Conservation (phyloP, 2,113 vertebrate species). For the Hippocampus zosterae region DNA sequence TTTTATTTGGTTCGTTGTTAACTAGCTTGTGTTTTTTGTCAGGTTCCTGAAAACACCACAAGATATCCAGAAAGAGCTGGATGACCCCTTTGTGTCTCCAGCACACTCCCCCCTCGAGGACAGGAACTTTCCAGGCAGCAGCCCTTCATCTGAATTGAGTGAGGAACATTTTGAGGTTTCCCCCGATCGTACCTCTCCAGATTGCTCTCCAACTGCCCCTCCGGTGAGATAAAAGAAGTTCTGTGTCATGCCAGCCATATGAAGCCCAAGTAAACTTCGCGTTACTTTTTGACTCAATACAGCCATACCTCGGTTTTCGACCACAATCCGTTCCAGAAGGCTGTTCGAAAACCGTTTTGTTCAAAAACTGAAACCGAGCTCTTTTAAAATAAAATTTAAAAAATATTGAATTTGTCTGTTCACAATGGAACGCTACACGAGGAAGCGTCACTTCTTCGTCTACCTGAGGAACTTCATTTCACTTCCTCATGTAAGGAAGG, state of each 20-base stretch:
- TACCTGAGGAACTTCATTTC: no score
- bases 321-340: no score
- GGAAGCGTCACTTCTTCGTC: no score
- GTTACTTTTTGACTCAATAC: no score
- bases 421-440: no score
- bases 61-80: slow-evolving; percentile 62
- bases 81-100: slow-evolving; percentile 57
- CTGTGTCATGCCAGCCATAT: background rate
- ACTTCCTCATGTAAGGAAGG: no score
- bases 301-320: no score
- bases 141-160: slow-evolving; percentile 52
- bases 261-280: no score
- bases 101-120: slow-evolving; percentile 44
- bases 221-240: slow-evolving; percentile 20
- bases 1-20: background rate
- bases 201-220: slow-evolving; percentile 20
- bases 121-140: slow-evolving; percentile 56
- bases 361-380: no score
- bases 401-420: no score
- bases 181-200: slow-evolving; percentile 53
- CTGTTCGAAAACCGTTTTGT: no score
- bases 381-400: no score
- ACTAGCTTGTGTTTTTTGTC: background rate
- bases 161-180: slow-evolving; percentile 72
- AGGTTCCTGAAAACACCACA: slow-evolving; percentile 85